Base-by-base conservation (phyloP, 2,888 invertebrate species). In the Drosophila siamana region DNA sequence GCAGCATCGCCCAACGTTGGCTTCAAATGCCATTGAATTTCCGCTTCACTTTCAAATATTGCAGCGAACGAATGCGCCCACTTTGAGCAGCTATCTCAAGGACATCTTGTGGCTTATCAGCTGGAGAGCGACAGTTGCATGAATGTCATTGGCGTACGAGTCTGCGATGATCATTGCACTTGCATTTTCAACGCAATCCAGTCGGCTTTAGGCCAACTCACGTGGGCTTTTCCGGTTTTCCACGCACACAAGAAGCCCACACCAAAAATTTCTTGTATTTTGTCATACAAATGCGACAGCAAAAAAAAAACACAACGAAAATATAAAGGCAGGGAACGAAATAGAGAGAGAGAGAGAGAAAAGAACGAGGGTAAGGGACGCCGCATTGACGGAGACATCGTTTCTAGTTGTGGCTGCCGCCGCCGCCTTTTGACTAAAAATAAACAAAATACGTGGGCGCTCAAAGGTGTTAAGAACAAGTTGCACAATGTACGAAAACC, bases 221-320 rank as follows among this genome's bases (percentile, higher is more conserved):
- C 73, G 82, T 83, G 74, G 83, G 85, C 69, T 82, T 83, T 82
- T 83, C 85, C 82, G 83, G 83, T 83, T 83, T 82, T 84, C 80
- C 78, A 84, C 81, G 80, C 84, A 73, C 30, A 54, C 6, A 36
- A 46, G 70, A 54, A 72, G 51, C 80, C 78, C 80, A 85, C 80
- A 69, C 64, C 55, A 66, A 69, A 64, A 59, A 47, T 65, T 65
- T 64, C 62, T 61, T 64, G 71, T 57, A 63, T 59, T 62, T 60
- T 70, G 74, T 60, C 66, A 63, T 62, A 62, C 60, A 64, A 69
- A 73, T 38, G 41, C 55, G 69, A 74, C 69, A 69, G 55, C 51
- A 48, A 13, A 16, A 48, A 41, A 44, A 41, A 41, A 41, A 13
- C 41, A 40, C 51, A 52, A 54, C 54, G 28, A 43, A 54, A 30